Base-by-base conservation (phyloP, 2,888 invertebrate species). In the Coremacera marginata region DNA sequence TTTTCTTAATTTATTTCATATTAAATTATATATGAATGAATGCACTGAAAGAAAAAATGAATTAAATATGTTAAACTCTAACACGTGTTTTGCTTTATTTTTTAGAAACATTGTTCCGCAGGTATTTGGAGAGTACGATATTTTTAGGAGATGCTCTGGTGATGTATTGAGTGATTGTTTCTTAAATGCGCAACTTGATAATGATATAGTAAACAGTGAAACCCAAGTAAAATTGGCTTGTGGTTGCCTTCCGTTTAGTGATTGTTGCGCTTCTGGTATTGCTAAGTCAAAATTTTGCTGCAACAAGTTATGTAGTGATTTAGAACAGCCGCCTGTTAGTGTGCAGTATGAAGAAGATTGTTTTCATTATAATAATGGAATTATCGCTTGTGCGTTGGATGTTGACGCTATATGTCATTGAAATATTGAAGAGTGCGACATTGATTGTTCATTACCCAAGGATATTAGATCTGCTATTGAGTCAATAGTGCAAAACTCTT, bases 361-460 rank as follows among this genome's bases (percentile, higher is more conserved):
- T 70, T 70, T 70, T 51, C 25, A 11, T 52, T 25, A 25, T 52
- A 52, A 51, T 16, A 51, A n/a, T 14, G 70, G 22, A 70, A 55
- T 51, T 52, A 70, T 70, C 52, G 44, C 19, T 71, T 55, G 55
- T 71, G 16, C 70, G 16, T 8, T 71, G 19, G 37, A 71, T 37
- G 71, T 49, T 57, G 34, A 31, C 37, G 71, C 71, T 9, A 57
- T 60, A 55, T 55, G 31, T 57, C 27, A 57, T 8, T 22, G 25
- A 52, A 57, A 71, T n/a, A 37, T 55, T n/a, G 5, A n/a, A 37
- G 71, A 71, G 16, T n/a, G n/a, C 31, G 44, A 71, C 19, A 71
- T 71, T 19, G 52, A 70, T 51, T 70, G 31, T 70, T 70, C 70
- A 27, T 55, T 70, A 25, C 52, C 55, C 14, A 60, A 60, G 22